Percentiles rank a stretch among this genome's conserved stretches.
These are phyloP conservation scores for Lepisosteus oculatus DNA, from an alignment of 2,113 vertebrate genomes.

Conservation along the genomic window DNA sequence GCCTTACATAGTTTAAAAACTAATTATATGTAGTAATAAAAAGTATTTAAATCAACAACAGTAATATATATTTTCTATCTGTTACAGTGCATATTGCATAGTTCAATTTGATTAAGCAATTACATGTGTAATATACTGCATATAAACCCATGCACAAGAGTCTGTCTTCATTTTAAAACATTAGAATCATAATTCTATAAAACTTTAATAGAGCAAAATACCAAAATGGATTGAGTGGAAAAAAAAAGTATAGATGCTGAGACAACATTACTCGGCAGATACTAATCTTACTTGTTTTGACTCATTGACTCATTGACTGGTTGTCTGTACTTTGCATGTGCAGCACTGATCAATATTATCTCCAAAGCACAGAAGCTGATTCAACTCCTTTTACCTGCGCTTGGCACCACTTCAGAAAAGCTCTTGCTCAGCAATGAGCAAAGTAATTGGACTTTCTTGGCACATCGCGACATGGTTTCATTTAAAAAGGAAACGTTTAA, in stretches of 20 bases:
- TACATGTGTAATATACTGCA: too few relatives aligned
- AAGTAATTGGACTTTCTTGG: slow-evolving; percentile 41
- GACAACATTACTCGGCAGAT: slow-evolving; percentile 28
- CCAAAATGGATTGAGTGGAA: background rate
- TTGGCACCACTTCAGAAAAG: slow-evolving; percentile 19
- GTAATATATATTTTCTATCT: too few relatives aligned
- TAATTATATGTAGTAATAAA: too few relatives aligned
- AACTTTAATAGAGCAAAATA: background rate
- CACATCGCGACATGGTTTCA: background rate
- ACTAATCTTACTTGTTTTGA: slow-evolving; percentile 11
- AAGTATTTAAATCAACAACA: too few relatives aligned
- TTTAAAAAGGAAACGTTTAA: background rate
- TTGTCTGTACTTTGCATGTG: background rate
- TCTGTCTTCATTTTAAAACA: too few relatives aligned
- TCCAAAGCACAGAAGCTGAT: slow-evolving; percentile 37
- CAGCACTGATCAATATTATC: slow-evolving; percentile 40
- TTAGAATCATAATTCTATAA: too few relatives aligned
- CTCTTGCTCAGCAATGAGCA: slow-evolving; percentile 31
- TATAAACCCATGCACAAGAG: too few relatives aligned
- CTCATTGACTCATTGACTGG: too few relatives aligned
- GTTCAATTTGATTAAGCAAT: too few relatives aligned
- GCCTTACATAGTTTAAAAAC: too few relatives aligned
- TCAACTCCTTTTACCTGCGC: slow-evolving; percentile 37
- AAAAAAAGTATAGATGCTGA: background rate
- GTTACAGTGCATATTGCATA: too few relatives aligned